phyloP scores from a whole-genome alignment of 1,140 invertebrate species.

The Teleopsis dalmanni region DNA sequence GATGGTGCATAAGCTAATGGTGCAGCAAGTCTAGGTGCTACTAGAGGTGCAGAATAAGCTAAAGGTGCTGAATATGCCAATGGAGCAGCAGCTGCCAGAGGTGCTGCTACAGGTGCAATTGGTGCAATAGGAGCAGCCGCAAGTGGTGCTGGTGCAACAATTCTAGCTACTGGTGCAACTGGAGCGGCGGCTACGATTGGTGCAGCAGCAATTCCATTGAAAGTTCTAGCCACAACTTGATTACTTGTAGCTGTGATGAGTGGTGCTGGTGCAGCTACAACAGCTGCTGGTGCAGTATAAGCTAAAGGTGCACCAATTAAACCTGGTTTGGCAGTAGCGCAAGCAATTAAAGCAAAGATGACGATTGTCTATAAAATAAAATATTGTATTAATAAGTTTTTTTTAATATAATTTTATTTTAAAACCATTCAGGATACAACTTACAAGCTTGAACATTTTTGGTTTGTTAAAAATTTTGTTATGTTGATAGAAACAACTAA shows the following conservation, averaged over 20 bases:
- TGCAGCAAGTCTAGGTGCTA: neutral
- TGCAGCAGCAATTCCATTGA: constrained; percentile 38
- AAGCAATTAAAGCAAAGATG: constrained; percentile 9
- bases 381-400: constrained; percentile 22
- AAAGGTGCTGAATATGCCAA: no score
- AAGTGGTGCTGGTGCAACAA: constrained; percentile 11
- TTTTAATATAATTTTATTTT: constrained; percentile 1
- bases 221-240: constrained; percentile 45
- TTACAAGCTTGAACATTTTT: constrained; percentile 41
- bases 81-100: neutral
- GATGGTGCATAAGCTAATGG: constrained; percentile 6
- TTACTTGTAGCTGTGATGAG: constrained; percentile 45
- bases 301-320: constrained; percentile 18
- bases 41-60: constrained; percentile 5
- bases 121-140: constrained; percentile 15
- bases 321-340: constrained; percentile 11
- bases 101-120: constrained; percentile 14
- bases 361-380: constrained; percentile 10
- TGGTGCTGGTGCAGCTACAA: constrained; percentile 30
- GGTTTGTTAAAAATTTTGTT: neutral
- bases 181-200: constrained; percentile 25
- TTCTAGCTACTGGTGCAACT: constrained; percentile 14
- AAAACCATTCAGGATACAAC: constrained; percentile 9
- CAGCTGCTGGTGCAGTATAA: constrained; percentile 18
- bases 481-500: no score